Conservation (phyloP, 2,888 invertebrate genomes). For the Leptinotarsa rubiginosa region DNA sequence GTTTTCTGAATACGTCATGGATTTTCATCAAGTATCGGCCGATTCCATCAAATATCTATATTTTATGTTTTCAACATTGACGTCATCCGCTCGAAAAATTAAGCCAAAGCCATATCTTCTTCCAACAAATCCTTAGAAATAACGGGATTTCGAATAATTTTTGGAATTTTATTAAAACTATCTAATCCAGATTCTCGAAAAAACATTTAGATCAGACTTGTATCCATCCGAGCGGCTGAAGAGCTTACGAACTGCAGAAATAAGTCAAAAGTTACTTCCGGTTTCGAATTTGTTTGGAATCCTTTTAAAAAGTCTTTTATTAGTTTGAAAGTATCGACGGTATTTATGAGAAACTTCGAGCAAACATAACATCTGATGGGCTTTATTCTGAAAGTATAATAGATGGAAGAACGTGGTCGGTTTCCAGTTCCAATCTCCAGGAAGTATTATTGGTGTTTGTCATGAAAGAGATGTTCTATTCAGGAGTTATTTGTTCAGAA, state of each 20-base stretch:
- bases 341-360: conserved; percentile 12
- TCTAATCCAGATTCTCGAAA: conserved; percentile 8
- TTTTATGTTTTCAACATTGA: too few species aligned
- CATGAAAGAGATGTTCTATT: too few species aligned
- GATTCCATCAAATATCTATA: too few species aligned
- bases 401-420: conserved; percentile 5
- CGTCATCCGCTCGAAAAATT: too few species aligned
- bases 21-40: too few species aligned
- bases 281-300: conserved; percentile 9
- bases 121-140: too few species aligned
- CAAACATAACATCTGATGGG: conserved; percentile 5
- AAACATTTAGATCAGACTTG: not conserved
- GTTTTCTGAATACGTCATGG: too few species aligned
- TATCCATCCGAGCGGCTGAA: not conserved
- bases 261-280: conserved; percentile 14
- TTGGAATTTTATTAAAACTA: not conserved
- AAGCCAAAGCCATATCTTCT: too few species aligned
- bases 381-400: conserved; percentile 3
- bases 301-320: conserved; percentile 19
- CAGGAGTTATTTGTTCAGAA: too few species aligned
- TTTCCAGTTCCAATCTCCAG: not conserved
- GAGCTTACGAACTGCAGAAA: not conserved
- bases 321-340: conserved; percentile 17
- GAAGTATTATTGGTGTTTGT: too few species aligned
- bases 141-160: not conserved